Evolutionary conservation across 1,140 invertebrate genomes (phyloP).

Genomic region (Anoplophora glabripennis): DNA sequence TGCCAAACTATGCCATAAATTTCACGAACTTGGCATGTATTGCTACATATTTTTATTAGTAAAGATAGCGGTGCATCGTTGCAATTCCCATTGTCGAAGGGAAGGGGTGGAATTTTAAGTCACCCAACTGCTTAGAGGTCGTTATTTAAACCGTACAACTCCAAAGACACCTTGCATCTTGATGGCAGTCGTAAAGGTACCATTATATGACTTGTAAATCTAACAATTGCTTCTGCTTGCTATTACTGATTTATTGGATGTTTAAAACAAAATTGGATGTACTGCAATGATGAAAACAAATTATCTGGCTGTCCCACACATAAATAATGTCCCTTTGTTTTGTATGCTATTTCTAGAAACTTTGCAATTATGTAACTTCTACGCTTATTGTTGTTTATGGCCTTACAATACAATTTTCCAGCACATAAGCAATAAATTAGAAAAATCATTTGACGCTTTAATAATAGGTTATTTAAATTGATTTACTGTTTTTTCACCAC

Average conservation of each 20-base stretch:
- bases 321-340: conserved; percentile 1
- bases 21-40: conserved; percentile 22
- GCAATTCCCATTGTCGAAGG: conserved; percentile 9
- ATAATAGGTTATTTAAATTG: no score
- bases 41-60: conserved; percentile 41
- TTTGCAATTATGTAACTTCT: no score
- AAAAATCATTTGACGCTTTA: no score
- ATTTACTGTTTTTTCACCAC: no score
- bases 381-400: no score
- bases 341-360: background rate
- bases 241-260: conserved; percentile 21
- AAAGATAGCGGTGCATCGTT: conserved; percentile 35
- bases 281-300: conserved; percentile 18
- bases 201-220: conserved; percentile 28
- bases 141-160: conserved; percentile 6
- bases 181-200: conserved; percentile 29
- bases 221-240: conserved; percentile 25
- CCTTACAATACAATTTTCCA: no score
- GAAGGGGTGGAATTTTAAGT: background rate
- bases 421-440: no score
- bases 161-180: conserved; percentile 25
- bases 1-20: conserved; percentile 41
- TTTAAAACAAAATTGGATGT: no score
- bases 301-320: conserved; percentile 23
- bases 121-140: conserved; percentile 1